A percentile compares a stretch with the other conserved stretches of the same genome.
Conservation (phyloP, 2,888 invertebrate species). For the Scaptodrosophila latifasciaeformis region DNA sequence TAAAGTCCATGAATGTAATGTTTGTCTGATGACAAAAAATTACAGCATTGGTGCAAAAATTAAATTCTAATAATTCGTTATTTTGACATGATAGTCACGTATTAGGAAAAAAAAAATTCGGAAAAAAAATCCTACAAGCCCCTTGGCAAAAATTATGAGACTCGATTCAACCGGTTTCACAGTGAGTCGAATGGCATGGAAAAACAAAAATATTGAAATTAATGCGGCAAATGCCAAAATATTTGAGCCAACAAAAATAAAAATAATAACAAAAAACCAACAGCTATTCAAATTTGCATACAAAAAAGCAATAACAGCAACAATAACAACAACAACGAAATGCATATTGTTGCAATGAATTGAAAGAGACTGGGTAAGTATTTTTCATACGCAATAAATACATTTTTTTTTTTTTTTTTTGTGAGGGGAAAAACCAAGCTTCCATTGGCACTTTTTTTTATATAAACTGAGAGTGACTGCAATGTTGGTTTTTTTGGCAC, state of each 20-base stretch:
- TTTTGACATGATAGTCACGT: constrained; percentile 69
- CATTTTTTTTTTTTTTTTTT: background rate
- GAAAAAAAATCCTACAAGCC: constrained; percentile 41
- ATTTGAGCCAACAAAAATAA: constrained; percentile 46
- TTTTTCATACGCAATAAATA: background rate
- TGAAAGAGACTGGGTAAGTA: too few species aligned
- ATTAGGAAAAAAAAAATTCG: constrained; percentile 54
- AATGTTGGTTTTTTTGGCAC: background rate
- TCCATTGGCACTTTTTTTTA: background rate
- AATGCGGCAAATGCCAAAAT: constrained; percentile 68
- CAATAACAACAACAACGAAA: background rate
- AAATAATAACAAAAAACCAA: constrained; percentile 9
- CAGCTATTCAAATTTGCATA: constrained; percentile 37
- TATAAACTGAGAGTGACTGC: too few species aligned
- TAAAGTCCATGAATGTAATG: background rate
- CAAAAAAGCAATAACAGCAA: constrained; percentile 39
- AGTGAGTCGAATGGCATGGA: constrained; percentile 12
- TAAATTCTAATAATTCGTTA: constrained; percentile 69
- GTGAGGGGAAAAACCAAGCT: background rate
- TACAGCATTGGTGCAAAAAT: constrained; percentile 17
- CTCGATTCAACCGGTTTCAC: constrained; percentile 55
- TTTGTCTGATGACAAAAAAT: background rate
- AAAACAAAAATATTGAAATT: constrained; percentile 46
- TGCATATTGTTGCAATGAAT: too few species aligned
- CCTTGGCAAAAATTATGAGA: constrained; percentile 55